phyloP scores from a whole-genome alignment of 64 coral and sea anemone species.

The Catalaphyllia jardinei region DNA sequence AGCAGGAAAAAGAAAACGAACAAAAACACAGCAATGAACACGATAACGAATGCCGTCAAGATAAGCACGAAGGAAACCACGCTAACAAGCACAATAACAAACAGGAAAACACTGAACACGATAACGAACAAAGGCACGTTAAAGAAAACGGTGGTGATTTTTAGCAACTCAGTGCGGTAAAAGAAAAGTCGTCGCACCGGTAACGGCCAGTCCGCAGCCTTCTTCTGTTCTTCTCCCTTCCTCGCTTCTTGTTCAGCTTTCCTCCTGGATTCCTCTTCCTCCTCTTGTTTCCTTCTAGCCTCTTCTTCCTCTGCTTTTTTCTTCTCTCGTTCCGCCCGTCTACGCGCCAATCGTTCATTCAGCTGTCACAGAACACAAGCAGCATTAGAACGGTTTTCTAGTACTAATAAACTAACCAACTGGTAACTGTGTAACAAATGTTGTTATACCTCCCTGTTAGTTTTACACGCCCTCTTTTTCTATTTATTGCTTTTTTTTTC shows the following conservation, averaged over 20 bases:
- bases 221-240: constrained; percentile 46
- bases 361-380: constrained; percentile 49
- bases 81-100: too few relatives aligned
- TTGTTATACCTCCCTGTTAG: too few relatives aligned
- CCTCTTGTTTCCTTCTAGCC: constrained; percentile 18
- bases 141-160: too few relatives aligned
- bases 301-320: constrained; percentile 85
- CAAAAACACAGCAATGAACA: too few relatives aligned
- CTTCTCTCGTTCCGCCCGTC: constrained; percentile 76
- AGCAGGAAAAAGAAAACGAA: too few relatives aligned
- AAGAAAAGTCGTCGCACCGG: constrained; percentile 30
- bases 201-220: constrained; percentile 38
- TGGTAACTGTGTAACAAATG: too few relatives aligned
- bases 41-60: too few relatives aligned
- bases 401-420: too few relatives aligned
- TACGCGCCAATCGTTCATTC: constrained; percentile 84
- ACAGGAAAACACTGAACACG: too few relatives aligned
- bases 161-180: background rate
- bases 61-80: too few relatives aligned
- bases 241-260: constrained; percentile 31
- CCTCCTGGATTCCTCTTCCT: constrained; percentile 30
- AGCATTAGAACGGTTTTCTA: background rate
- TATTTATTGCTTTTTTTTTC: too few relatives aligned
- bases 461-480: too few relatives aligned
- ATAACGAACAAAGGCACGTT: background rate